Evolutionary conservation across 2,797 vertebrate species (phyloP).

Genomic region (Smutsia gigantea): DNA sequence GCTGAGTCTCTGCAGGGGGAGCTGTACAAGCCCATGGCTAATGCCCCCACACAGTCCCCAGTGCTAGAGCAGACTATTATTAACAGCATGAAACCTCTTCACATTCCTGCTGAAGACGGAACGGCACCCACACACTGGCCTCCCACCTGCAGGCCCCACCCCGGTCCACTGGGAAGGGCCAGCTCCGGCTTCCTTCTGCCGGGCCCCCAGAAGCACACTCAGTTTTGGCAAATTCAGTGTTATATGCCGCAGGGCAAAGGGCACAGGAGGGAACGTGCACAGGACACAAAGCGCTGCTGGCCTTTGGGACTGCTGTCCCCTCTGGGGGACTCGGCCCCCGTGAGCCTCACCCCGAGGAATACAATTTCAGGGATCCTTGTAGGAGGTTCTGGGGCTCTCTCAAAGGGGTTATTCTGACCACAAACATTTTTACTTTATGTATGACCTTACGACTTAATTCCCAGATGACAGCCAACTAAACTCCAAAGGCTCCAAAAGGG

Average conservation of each 20-base stretch:
- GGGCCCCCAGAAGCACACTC: no score
- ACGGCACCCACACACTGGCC: not conserved
- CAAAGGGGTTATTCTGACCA: not conserved
- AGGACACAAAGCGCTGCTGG: not conserved
- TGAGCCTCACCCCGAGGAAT: not conserved
- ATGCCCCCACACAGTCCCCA: accelerated
- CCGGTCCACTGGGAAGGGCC: not conserved
- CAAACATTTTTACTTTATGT: not conserved
- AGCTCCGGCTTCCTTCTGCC: not conserved
- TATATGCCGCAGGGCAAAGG: not conserved
- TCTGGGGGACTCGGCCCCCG: accelerated
- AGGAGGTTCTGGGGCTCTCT: not conserved
- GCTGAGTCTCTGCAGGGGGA: not conserved
- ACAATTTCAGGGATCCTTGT: not conserved
- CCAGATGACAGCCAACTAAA: not conserved
- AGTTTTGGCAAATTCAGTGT: not conserved
- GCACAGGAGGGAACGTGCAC: not conserved
- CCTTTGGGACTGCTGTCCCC: not conserved
- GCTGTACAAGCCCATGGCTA: not conserved
- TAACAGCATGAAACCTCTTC: not conserved
- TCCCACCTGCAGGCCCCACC: not conserved
- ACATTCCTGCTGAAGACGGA: not conserved
- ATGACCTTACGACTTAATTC: not conserved
- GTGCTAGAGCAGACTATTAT: not conserved
- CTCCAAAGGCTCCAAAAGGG: not conserved